A percentile compares a stretch with the other conserved stretches of the same genome.
Evolutionary conservation across 2,797 vertebrate genomes (phyloP).

Genomic region (Gymnothorax javanicus): DNA sequence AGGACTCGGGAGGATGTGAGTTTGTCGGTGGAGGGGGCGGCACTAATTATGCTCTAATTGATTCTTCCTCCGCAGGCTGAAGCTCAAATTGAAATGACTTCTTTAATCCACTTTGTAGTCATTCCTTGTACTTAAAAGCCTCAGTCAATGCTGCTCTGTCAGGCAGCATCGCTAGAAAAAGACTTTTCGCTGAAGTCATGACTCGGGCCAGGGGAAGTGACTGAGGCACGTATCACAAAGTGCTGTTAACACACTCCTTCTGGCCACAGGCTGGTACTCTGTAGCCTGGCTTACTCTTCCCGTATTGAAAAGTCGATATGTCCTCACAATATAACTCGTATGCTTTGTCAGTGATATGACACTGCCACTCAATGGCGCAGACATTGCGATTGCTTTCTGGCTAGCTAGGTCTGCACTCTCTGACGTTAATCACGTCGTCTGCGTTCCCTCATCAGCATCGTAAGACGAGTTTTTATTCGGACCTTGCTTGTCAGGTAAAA

Average conservation of each 20-base stretch:
- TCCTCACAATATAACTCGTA: too few species aligned
- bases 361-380: too few species aligned
- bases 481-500: neutral
- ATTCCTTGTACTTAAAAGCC: neutral
- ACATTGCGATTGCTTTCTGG: too few species aligned
- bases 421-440: neutral
- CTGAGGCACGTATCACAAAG: neutral
- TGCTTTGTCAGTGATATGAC: too few species aligned
- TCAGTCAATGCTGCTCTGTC: neutral
- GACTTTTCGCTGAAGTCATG: neutral
- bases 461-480: neutral
- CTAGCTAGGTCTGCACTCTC: neutral
- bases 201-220: neutral
- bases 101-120: slow-evolving; percentile 6
- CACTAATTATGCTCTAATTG: neutral
- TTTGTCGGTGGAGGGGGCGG: neutral
- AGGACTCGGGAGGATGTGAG: neutral
- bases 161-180: neutral
- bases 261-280: neutral
- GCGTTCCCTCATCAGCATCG: neutral
- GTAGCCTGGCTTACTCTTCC: neutral
- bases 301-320: too few species aligned
- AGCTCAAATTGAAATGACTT: neutral
- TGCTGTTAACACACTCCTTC: neutral
- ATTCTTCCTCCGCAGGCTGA: neutral